Evolutionary conservation across 2,888 invertebrate species (phyloP), one percentile per base, ranked within the genome.

Genomic region (Epicampocera succincta): DNA sequence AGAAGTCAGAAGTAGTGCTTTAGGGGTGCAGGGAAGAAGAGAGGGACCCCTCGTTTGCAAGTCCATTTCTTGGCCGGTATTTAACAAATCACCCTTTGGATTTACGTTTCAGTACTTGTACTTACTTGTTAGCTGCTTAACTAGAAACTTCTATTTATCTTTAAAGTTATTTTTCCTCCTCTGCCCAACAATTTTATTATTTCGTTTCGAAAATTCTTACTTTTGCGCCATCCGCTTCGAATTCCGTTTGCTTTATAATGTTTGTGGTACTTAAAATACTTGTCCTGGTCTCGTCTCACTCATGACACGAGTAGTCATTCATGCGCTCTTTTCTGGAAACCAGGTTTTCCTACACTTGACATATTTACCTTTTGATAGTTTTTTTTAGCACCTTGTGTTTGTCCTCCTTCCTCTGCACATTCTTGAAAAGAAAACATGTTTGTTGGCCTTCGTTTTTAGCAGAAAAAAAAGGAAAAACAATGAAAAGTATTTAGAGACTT

Each of bases 341-440:
- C 33, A 29, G 21, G 11, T 56, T 29, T 42, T 40, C 25, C 17
- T 58, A 66, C 33, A 50, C 60, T 79, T 73, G 66, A 66, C 72
- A 78, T 50, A 72, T 78, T 60, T 68, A 44, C 40, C 12, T 60
- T 75, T 25, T 50, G n/a, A n/a, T n/a, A n/a, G n/a, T 25, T 44
- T 19, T 25, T 25, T 25, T 2, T 25, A 25, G 5, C 25, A 25
- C 25, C 0, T 12, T 44, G 12, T 25, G 9, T 17, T 52, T 3
- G n/a, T 15, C 3, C 17, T 13, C 17, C 9, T 19, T 8, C 21
- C 13, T 21, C 3, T 15, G 4, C 0, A 25, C 19, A 21, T 5
- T 13, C n/a, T 33, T 56, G 6, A 6, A 12, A 25, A 17, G 19
- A 21, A 15, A 21, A 17, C 29, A 9, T 38, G 38, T 54, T 52